Base-by-base conservation (phyloP, 2,113 vertebrate species). In the Amphiprion ocellaris region DNA sequence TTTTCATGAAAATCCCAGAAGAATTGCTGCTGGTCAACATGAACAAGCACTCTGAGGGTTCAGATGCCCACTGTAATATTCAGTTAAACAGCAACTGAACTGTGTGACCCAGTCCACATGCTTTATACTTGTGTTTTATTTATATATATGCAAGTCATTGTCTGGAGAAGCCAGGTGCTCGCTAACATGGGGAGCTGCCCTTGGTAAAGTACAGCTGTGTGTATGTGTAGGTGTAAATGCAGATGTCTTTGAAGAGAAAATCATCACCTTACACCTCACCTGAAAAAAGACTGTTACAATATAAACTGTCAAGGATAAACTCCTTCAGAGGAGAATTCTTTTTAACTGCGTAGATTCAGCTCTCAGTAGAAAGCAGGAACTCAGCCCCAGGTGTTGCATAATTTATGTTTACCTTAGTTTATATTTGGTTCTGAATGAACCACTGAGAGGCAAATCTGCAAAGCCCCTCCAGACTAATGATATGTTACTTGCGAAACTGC, bases 51-150 rank as follows among this genome's bases (percentile, higher is more conserved):
- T 59, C 24, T 19, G 12, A 19, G 17, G 10, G 41, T 52, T 64
- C 33, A 59, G 74, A 61, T 33, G 21, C 28, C 53, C 49, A 55
- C 49, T 71, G 30, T 78, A 71, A 46, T 77, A 55, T 86, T 75
- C 16, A 65, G 50, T 4, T 69, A 30, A 81, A 55, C 61, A 73
- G 49, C 15, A 0, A 33, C 49, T 80, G 47, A 74, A 71, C 60
- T 28, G 46, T 16, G 19, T 70, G 49, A 56, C 59, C 63, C 39
- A 44, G 50, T 55, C 49, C 5, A 0, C 49, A 39, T 75, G 9
- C 37, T 37, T 59, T 52, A 21, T 23, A 55, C 69, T 65, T 41
- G 49, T 81, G 71, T 46, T 72, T 85, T 86, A 86, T 86, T 83
- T 64, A 84, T 73, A 26, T 50, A 60, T 24, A 69, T 73, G 46